Conservation (phyloP, 2,113 vertebrate species). For the Coregonus clupeaformis region DNA sequence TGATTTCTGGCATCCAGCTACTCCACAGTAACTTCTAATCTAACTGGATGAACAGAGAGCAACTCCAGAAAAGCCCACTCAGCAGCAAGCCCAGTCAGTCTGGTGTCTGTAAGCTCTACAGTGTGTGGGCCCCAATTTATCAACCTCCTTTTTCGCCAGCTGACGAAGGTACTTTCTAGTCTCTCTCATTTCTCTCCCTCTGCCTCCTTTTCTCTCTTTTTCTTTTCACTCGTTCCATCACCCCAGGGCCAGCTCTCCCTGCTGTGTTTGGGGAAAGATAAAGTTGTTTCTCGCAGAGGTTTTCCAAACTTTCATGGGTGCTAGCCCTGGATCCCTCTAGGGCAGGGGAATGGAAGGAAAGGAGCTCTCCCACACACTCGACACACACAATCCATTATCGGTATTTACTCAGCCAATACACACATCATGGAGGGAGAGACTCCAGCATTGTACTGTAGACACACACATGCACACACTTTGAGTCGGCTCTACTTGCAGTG, state of each 20-base stretch:
- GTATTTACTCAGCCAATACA: slow-evolving; percentile 54
- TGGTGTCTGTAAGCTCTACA: neutral
- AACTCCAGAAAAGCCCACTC: neutral
- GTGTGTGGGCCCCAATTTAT: neutral
- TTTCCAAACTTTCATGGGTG: slow-evolving; percentile 39
- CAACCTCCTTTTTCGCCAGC: neutral
- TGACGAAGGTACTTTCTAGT: slow-evolving; percentile 10
- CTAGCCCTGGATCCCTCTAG: slow-evolving; percentile 29
- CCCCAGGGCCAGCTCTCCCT: slow-evolving; percentile 5
- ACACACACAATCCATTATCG: slow-evolving; percentile 40
- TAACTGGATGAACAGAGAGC: too few species aligned
- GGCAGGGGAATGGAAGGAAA: slow-evolving; percentile 15
- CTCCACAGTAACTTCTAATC: too few species aligned
- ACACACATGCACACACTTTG: slow-evolving; percentile 5
- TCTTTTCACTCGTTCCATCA: slow-evolving; percentile 12
- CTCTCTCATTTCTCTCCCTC: slow-evolving; percentile 5
- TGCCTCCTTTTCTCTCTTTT: slow-evolving; percentile 3
- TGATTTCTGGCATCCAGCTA: too few species aligned
- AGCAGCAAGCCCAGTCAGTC: neutral
- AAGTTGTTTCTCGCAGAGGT: slow-evolving; percentile 33
- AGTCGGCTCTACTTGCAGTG: slow-evolving; percentile 34
- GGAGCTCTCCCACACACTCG: neutral
- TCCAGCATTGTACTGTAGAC: neutral
- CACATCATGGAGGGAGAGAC: slow-evolving; percentile 34
- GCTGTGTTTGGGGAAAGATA: slow-evolving; percentile 30